These are phyloP conservation scores for Trididemnum miniatum DNA, from an alignment of 23 tunicate genomes.

Conservation along the genomic window DNA sequence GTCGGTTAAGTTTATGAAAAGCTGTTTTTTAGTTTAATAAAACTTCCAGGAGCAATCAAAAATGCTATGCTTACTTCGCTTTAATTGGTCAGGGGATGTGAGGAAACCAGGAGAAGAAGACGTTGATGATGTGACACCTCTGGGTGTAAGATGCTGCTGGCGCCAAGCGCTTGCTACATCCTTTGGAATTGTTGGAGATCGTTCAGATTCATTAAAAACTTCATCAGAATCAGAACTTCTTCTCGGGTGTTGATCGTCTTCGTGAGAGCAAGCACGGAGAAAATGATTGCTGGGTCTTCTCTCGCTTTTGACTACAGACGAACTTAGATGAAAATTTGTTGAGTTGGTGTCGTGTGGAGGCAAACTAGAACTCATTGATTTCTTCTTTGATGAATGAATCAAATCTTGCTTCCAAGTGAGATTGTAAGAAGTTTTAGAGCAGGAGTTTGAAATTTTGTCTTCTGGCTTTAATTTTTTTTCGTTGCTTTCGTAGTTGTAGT, in stretches of 20 bases:
- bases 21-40: too few species aligned
- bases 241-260: neutral
- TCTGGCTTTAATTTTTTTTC: neutral
- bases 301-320: neutral
- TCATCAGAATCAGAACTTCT: conserved; percentile 22
- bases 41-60: too few species aligned
- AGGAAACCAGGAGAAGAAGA: neutral
- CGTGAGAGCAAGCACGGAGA: neutral
- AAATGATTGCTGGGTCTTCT: neutral
- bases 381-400: neutral
- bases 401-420: neutral
- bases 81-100: neutral
- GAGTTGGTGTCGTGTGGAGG: neutral
- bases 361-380: neutral
- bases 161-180: neutral
- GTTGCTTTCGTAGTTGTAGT: too few species aligned
- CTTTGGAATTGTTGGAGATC: neutral
- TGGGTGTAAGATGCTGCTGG: neutral
- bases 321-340: neutral
- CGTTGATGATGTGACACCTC: neutral
- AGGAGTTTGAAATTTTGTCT: too few species aligned
- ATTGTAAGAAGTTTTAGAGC: neutral
- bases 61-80: conserved; percentile 1
- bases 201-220: conserved; percentile 9
- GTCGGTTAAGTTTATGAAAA: too few species aligned